Evolutionary conservation across 2,888 invertebrate genomes (phyloP), one percentile per base, ranked within the genome.

Genomic region (Pyrgus malvae): DNA sequence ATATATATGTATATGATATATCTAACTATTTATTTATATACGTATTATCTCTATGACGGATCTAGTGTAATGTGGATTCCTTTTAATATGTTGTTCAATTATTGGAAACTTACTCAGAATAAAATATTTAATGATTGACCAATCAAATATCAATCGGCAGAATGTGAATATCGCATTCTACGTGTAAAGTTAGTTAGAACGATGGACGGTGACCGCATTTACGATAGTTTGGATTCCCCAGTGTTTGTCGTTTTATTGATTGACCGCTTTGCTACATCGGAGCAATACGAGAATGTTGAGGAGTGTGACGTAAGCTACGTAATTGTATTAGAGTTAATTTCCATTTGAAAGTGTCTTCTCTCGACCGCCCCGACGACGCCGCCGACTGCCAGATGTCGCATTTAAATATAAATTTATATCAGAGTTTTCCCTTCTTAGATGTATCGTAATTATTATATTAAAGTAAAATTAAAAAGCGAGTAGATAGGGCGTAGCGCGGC

Each of bases 281-380:
- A 54, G 63, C 72, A 73, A 70, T 65, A 33, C 63, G 62, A 60
- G 21, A 40, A 21, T 50, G 40, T 58, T 62, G 48, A 67, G 64
- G 63, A 60, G 62, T 71, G 67, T 72, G 72, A 77, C 70, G 71
- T 82, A 78, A 78, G 76, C 76, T 80, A 83, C 83, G 78, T 84
- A 82, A 78, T 68, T 76, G 70, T 80, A 78, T 72, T 85, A 86
- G 85, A 74, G 59, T 69, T 83, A 85, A 81, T 84, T 86, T 81
- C 73, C 75, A 81, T 73, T 73, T 76, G 53, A 76, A 84, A 80
- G 78, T 80, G 83, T 84, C 83, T 83, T 80, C 79, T 77, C 58
- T 59, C 48, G 56, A 63, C 58, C 61, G 62, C 67, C 61, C 62
- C 67, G 76, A 63, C 67, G 76, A 68, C 74, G 82, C 78, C 68